Evolutionary conservation across 2,113 vertebrate species (phyloP).

Genomic region (Mirounga angustirostris): DNA sequence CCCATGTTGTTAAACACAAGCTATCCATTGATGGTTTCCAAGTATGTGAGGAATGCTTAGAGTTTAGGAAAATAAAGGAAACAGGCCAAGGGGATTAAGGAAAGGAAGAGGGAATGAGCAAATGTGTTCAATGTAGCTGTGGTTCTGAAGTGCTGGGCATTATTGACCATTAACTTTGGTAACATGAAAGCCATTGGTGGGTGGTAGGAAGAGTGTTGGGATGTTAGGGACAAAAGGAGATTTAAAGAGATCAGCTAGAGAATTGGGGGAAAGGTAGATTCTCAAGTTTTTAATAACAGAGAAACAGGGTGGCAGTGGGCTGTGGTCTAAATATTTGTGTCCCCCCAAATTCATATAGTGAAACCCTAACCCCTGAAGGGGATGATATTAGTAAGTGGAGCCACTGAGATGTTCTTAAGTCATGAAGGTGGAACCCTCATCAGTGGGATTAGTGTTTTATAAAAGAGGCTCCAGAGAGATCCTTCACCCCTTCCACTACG

Average conservation of each 20-base stretch:
- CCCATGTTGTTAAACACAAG: neutral
- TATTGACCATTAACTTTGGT: neutral
- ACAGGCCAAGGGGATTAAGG: neutral
- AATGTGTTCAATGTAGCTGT: neutral
- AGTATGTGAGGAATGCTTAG: neutral
- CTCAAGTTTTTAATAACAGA: neutral
- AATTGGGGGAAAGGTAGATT: neutral
- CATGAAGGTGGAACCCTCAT: neutral
- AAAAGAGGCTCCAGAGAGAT: neutral
- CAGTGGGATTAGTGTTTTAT: neutral
- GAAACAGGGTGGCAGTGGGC: neutral
- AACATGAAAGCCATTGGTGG: neutral
- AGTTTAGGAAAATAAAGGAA: neutral
- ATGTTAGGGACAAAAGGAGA: neutral
- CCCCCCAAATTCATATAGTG: neutral
- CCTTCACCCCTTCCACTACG: neutral
- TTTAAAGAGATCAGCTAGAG: neutral
- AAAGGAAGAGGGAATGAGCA: neutral
- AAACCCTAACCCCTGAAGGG: neutral
- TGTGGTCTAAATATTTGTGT: neutral
- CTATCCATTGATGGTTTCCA: neutral
- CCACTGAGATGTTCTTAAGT: neutral
- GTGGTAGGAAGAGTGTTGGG: neutral
- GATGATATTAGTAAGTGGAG: neutral
- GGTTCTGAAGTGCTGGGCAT: neutral